Evolutionary conservation across 1,140 invertebrate genomes (phyloP).

Genomic region (Potamilus streckersoni): DNA sequence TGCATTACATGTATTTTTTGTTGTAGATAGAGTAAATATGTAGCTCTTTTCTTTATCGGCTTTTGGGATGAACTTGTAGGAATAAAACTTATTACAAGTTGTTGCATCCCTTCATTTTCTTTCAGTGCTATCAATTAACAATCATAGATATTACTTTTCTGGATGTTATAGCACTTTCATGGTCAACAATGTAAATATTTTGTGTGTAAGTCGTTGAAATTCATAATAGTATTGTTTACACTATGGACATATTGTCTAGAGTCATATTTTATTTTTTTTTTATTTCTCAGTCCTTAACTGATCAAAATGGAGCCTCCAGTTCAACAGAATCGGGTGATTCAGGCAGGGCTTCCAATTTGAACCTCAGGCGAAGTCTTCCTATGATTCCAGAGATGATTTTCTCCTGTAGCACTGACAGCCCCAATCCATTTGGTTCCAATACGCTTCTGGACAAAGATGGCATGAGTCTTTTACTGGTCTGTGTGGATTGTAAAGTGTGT

Average conservation of each 20-base stretch:
- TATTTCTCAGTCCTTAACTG: background rate
- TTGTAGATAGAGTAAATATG: too few relatives aligned
- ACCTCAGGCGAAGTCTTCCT: conserved; percentile 49
- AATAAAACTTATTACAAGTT: too few relatives aligned
- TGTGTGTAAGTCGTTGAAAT: too few relatives aligned
- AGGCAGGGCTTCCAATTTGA: conserved; percentile 6
- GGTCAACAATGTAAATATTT: too few relatives aligned
- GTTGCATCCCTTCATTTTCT: too few relatives aligned
- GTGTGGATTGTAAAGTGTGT: conserved; percentile 66
- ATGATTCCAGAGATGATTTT: conserved; percentile 65
- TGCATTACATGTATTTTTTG: too few relatives aligned
- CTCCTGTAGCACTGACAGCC: conserved; percentile 58
- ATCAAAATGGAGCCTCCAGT: background rate
- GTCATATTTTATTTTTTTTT: conserved; percentile 5
- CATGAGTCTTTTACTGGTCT: conserved; percentile 61
- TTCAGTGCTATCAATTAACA: too few relatives aligned
- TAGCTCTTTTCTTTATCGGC: too few relatives aligned
- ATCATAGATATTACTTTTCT: too few relatives aligned
- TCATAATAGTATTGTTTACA: too few relatives aligned
- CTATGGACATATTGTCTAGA: background rate
- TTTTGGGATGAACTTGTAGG: too few relatives aligned
- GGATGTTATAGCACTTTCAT: too few relatives aligned
- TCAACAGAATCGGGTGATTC: background rate
- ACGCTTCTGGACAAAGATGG: conserved; percentile 55
- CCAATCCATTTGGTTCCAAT: conserved; percentile 46